Percentiles rank a stretch among this genome's conserved stretches.
Conservation (phyloP, 2,797 vertebrate species). For the Pyrocephalus nanus region DNA sequence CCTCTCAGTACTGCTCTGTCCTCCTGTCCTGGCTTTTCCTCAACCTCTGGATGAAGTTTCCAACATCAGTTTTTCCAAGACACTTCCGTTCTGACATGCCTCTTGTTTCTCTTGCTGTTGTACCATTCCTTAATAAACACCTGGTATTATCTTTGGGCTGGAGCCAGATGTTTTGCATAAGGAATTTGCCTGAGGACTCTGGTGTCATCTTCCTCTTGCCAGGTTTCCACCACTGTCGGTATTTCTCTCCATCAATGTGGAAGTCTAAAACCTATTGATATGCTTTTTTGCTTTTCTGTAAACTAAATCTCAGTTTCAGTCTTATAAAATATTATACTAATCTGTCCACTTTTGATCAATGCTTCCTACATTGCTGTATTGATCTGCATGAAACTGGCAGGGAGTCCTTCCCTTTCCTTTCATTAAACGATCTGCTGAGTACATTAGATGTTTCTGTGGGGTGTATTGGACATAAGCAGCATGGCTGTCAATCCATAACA, state of each 20-base stretch:
- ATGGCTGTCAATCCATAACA: neutral
- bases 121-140: neutral
- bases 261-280: neutral
- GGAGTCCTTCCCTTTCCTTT: neutral
- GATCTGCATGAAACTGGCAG: neutral
- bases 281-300: neutral
- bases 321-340: neutral
- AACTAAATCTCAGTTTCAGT: neutral
- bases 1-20: neutral
- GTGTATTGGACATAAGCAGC: neutral
- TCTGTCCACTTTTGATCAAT: neutral
- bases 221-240: neutral
- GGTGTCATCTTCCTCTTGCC: neutral
- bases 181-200: neutral
- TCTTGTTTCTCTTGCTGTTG: neutral
- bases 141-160: neutral
- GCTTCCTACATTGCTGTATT: neutral
- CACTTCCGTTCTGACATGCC: neutral
- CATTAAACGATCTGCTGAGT: neutral
- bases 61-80: neutral
- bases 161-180: neutral
- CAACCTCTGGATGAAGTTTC: neutral
- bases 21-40: neutral
- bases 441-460: neutral
- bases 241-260: neutral